Base-by-base conservation (phyloP, 2,113 vertebrate species). In the Neopipo cinnamomea region DNA sequence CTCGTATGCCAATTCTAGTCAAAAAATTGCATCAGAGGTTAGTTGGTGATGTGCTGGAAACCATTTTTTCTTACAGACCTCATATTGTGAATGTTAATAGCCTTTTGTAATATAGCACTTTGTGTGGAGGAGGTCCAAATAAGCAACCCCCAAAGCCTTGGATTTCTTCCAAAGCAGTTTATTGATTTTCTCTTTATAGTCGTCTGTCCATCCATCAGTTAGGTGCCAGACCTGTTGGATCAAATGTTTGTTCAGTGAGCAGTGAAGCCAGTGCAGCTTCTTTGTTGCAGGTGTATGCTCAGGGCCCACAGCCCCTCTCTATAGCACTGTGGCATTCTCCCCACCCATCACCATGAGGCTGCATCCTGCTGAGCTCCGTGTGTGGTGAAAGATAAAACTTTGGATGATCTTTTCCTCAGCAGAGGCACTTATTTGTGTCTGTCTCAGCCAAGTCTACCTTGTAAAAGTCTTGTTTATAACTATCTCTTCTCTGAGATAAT, bases 141-240 rank as follows among this genome's bases (percentile, higher is more conserved):
- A 49, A 91, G 39, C 37, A 81, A 61, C 31, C 15, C 8, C 8
- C 53, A 79, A 82, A 88, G 67, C 27, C 47, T 42, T 95, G 89
- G 62, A 62, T 91, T 72, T 88, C 31, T 94, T 93, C 78, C 55
- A 49, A 37, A 58, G 73, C 23, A 67, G 46, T 80, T 93, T 88
- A 88, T 85, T 91, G 49, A 19, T 62, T 75, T 95, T 85, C 56
- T 87, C 27, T 95, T 91, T 85, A 66, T 91, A 87, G 58, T 35
- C 35, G 4, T 1, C 0, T 49, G 44, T 30, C 50, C 71, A 25
- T 65, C 33, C 3, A 0, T 19, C 52, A 49, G 49, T 68, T 72
- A 2, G 8, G 52, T 27, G 35, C 28, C 52, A 53, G 70, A 61
- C 28, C 49, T 63, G 20, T 52, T 78, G 65, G 30, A 68, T 65